Conservation (phyloP, 1,140 invertebrate species). For the Microplitis mediator region DNA sequence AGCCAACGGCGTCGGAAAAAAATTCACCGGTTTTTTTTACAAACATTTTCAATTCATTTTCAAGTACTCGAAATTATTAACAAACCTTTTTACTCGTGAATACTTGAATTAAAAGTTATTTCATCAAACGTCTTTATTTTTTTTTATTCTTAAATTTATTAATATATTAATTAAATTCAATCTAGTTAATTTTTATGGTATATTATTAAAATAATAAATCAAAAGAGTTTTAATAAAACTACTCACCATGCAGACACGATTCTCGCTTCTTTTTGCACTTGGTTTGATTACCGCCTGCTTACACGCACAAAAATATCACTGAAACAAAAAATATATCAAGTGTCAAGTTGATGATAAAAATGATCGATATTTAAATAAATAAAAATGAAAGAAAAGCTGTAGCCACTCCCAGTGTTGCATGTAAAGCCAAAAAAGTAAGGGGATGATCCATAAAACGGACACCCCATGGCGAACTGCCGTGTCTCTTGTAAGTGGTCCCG, state of each 20-base stretch:
- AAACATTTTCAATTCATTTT: conserved; percentile 1
- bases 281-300: too few species aligned
- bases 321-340: neutral
- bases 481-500: conserved; percentile 76
- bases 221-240: too few species aligned
- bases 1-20: neutral
- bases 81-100: neutral
- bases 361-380: neutral
- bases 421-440: conserved; percentile 45
- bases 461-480: conserved; percentile 55
- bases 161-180: too few species aligned
- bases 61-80: conserved; percentile 2
- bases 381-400: neutral
- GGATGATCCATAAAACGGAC: conserved; percentile 45
- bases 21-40: conserved; percentile 9
- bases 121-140: too few species aligned
- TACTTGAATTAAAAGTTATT: too few species aligned
- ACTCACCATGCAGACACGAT: too few species aligned
- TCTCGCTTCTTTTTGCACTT: too few species aligned
- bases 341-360: neutral
- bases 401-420: conserved; percentile 38
- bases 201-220: too few species aligned
- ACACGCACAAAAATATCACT: too few species aligned
- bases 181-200: too few species aligned
- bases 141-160: too few species aligned